phyloP scores from a whole-genome alignment of 2,888 invertebrate genomes.

The Plagodis dolabraria region DNA sequence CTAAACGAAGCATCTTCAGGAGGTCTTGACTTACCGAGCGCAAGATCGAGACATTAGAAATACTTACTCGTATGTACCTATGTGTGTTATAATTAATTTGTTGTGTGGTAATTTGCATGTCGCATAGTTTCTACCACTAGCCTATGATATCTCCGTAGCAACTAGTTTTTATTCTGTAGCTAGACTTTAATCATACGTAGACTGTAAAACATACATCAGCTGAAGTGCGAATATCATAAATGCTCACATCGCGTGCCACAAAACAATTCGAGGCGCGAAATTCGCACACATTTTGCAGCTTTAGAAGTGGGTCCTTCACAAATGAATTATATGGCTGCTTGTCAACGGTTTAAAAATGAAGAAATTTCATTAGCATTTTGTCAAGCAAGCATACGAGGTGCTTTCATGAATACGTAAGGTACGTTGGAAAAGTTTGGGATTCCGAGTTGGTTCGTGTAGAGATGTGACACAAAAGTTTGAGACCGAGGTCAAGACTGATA shows the following conservation, averaged over 20 bases:
- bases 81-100: no score
- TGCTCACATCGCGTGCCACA: constrained; percentile 28
- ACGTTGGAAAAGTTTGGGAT: constrained; percentile 8
- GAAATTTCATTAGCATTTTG: constrained; percentile 25
- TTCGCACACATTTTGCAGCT: constrained; percentile 25
- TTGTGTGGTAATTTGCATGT: no score
- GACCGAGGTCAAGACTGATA: neutral
- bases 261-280: constrained; percentile 24
- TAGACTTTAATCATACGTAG: neutral
- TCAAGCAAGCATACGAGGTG: constrained; percentile 14
- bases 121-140: no score
- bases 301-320: constrained; percentile 28
- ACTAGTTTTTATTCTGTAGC: no score
- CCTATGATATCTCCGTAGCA: no score
- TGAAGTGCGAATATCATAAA: constrained; percentile 14
- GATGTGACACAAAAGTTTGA: neutral
- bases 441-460: constrained; percentile 6
- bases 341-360: constrained; percentile 22
- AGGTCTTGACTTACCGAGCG: no score
- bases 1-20: no score
- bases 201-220: neutral
- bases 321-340: constrained; percentile 18
- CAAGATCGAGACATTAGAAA: no score
- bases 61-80: no score
- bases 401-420: constrained; percentile 22